Evolutionary conservation across 2,113 vertebrate genomes (phyloP), one percentile per base, ranked within the genome.

Genomic region (Steatornis caripensis): DNA sequence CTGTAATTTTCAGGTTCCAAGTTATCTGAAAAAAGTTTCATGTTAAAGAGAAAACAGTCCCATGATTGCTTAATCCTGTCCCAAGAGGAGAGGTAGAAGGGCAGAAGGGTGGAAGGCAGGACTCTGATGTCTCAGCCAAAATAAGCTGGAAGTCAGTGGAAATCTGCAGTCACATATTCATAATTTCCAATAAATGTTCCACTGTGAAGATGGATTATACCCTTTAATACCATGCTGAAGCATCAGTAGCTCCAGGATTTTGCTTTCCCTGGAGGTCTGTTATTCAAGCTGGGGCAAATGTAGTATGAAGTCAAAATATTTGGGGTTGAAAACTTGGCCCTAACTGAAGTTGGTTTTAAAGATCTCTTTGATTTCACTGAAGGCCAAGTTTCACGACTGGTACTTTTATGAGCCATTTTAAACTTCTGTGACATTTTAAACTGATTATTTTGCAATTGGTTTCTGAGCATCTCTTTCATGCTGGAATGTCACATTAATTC

Each of bases 401-500:
- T 60, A 89, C 37, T 85, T 95, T 87, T 83, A 93, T 43, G 37
- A 95, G 84, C 53, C 39, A 48, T 89, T 93, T 96, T 78, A 61
- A 90, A 96, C 54, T 49, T 95, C 85, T 71, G 53, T 93, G 93
- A 92, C 93, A 94, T 90, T 97, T 97, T 84, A 95, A 95, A 96
- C 75, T 89, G 78, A 96, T 95, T 97, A 91, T 94, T 97, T 96
- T 97, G 87, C 86, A 96, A 55, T 11, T 66, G 62, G 90, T 95
- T 98, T 94, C 90, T 30, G 43, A 95, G 90, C 57, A 95, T 95
- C 89, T 89, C 84, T 96, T 93, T 96, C 96, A 83, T 92, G 93
- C 85, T 97, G 88, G 96, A 97, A 97, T 92, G 93, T 97, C 96
- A 96, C 92, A 94, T 97, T 98, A 97, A 98, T 97, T 97, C 90